A percentile compares a stretch with the other conserved stretches of the same genome.
phyloP scores from a whole-genome alignment of 2,888 invertebrate genomes.

The Abrostola tripartita region DNA sequence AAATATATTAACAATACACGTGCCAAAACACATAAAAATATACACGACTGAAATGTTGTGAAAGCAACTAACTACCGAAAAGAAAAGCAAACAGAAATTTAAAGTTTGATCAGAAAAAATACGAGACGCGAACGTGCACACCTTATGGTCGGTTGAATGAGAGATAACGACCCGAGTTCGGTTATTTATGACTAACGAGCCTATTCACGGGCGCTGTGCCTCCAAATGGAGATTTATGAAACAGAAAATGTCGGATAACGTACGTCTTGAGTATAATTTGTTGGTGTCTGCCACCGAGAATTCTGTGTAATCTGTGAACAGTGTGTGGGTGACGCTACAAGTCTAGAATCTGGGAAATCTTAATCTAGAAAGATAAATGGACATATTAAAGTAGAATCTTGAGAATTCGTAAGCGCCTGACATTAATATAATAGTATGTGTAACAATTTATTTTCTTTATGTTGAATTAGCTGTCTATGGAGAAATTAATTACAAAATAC shows the following conservation, averaged over 20 bases:
- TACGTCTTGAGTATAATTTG: constrained; percentile 80
- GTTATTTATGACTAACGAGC: constrained; percentile 87
- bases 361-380: constrained; percentile 1
- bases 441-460: too few species aligned
- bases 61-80: constrained; percentile 49
- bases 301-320: constrained; percentile 50
- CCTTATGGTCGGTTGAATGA: constrained; percentile 78
- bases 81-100: constrained; percentile 64
- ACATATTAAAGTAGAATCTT: background rate
- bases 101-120: constrained; percentile 62
- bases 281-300: constrained; percentile 57
- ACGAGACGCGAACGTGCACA: constrained; percentile 59
- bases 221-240: constrained; percentile 86
- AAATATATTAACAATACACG: background rate
- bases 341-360: constrained; percentile 12
- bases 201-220: constrained; percentile 80
- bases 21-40: background rate
- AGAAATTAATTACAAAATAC: too few species aligned
- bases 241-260: constrained; percentile 83
- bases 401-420: background rate
- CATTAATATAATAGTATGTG: background rate
- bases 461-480: too few species aligned
- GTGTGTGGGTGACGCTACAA: constrained; percentile 23
- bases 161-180: constrained; percentile 85
- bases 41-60: constrained; percentile 12